Base-by-base conservation (phyloP, 2,113 vertebrate genomes). In the Ammospiza nelsoni region DNA sequence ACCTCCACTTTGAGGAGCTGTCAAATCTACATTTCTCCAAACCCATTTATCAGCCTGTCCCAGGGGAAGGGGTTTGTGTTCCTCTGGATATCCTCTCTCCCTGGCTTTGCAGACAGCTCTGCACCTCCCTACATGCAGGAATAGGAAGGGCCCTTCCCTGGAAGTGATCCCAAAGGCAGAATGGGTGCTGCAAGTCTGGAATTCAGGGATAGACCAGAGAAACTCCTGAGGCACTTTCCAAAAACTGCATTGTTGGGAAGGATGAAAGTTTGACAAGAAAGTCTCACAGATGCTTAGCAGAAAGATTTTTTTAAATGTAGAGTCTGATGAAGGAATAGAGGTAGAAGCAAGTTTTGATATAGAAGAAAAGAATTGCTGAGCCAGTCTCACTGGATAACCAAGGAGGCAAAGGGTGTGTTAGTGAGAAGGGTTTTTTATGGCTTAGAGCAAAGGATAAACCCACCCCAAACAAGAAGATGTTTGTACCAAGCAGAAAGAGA, bases 141-240 rank as follows among this genome's bases (percentile, higher is more conserved):
- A 11, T 19, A 25, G 25, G 66, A 66, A 43, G 22, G 24, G 27
- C 6, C 6, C 17, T 39, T 55, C 44, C 63, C 21, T 46, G 59
- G 9, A 35, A 81, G 24, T 2, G 1, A 0, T 71, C 9, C 66
- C 69, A 35, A 2, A 3, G 11, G 48, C 8, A 4, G n/a, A 62
- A 18, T 8, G n/a, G 14, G 57, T 28, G 63, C 87, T 75, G 35
- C 29, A 1, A 1, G 35, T 18, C 43, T 41, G 4, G 28, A 62
- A 75, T 44, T 18, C 57, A 28, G 62, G 16, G 44, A 44, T 1
- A 31, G 31, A 16, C 31, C n/a, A 63, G 39, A 28, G 10, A 71
- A 11, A 9, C 17, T 28, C 72, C 35, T 33, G 46, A 52, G 46
- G 49, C 28, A 6, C 33, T 52, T 44, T 22, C 62, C 27, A 71